Conservation (phyloP, 2,113 vertebrate species). For the Saimiri boliviensis region DNA sequence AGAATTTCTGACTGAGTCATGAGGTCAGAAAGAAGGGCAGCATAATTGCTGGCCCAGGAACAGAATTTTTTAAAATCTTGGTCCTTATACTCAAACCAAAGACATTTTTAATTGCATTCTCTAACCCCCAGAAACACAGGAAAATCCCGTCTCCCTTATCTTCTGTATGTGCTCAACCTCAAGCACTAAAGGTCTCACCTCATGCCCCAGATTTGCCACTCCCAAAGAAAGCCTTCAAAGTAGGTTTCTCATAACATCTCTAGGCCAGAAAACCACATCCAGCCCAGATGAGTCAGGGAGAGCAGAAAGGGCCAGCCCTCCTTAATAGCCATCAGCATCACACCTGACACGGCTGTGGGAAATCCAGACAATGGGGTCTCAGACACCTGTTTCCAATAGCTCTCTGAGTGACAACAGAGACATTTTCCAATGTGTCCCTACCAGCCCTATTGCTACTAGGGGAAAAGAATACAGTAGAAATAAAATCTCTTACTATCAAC, state of each 20-base stretch:
- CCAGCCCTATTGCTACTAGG: not conserved
- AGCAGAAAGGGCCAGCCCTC: not conserved
- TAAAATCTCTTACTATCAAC: not conserved
- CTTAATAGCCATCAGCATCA: accelerated
- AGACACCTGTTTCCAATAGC: not conserved
- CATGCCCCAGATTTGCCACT: accelerated
- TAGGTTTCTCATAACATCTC: not conserved
- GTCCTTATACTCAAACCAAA: not conserved
- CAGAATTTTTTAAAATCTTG: not conserved
- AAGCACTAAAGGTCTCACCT: not conserved
- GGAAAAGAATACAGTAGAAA: not conserved
- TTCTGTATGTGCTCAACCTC: not conserved
- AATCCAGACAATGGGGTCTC: not conserved
- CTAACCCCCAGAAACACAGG: not conserved
- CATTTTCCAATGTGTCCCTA: not conserved
- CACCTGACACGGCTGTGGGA: not conserved
- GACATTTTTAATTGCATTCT: not conserved
- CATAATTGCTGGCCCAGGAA: not conserved
- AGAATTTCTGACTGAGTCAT: not conserved
- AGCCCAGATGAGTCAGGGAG: not conserved
- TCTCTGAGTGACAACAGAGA: not conserved
- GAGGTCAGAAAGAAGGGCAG: not conserved
- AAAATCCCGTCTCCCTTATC: not conserved
- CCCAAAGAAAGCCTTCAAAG: not conserved
- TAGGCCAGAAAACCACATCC: not conserved